Base-by-base conservation (phyloP, 1,140 invertebrate species). In the Frieseomelitta varia region DNA sequence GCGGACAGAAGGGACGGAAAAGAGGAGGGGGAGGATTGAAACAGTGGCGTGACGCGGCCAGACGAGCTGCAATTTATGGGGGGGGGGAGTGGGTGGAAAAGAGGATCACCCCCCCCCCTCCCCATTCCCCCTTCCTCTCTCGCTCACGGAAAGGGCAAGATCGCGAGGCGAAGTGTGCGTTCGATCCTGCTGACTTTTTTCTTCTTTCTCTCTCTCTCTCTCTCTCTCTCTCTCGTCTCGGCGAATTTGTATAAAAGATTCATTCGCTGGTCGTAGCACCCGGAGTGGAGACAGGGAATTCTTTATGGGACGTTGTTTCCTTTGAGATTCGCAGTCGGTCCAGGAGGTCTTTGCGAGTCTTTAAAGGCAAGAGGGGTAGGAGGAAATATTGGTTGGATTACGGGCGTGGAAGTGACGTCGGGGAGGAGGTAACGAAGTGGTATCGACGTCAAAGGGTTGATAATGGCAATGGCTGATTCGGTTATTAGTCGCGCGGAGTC, bases 221-320 rank as follows among this genome's bases (percentile, higher is more conserved):
- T 4, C 30, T 30, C 21, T 58, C 17, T 21, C 55, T 21, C 27
- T 77, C 63, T 24, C 75, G 17, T 30, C 8, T 24, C 74, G 4
- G 17, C 24, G 17, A 34, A 39, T 75, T 55, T 74, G 27, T 67
- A 61, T 61, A 78, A 71, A 78, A 83, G 34, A 83, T 78, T 83
- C 81, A 71, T 78, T 83, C 51, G 14, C 19, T 3, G 2, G n/a
- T 11, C 24, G 30, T 27, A 21, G 53, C 56, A 47, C 39, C 39
- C 39, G 39, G 6, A 17, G n/a, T 12, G 51, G 47, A 19, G 34
- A n/a, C 17, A 21, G 19, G 11, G 8, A 12, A 65, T 77, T n/a
- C 39, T 65, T 47, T 34, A 15, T 24, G 51, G 30, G 8, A 17
- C 21, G 47, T 76, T 82, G 72, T 58, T 68, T 15, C 58, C 61